Evolutionary conservation across 2,888 invertebrate genomes (phyloP).

Genomic region (Cryptops parisi): DNA sequence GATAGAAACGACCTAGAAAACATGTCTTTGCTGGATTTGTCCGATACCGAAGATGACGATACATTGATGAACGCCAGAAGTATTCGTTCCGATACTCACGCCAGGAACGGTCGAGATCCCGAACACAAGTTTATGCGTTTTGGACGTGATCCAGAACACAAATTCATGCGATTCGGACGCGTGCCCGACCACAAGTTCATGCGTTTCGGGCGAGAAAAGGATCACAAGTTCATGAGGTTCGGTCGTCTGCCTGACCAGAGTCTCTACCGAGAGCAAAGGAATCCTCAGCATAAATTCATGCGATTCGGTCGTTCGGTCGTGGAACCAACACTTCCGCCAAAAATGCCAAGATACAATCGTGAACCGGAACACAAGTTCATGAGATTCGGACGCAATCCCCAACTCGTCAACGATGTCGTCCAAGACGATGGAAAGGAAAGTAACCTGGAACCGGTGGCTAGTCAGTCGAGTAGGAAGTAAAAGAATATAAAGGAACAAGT

Average conservation of each 20-base stretch:
- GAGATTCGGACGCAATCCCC: slow-evolving; percentile 17
- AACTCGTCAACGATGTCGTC: too few relatives aligned
- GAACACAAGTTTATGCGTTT: slow-evolving; percentile 13
- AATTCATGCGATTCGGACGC: slow-evolving; percentile 12
- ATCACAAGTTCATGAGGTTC: slow-evolving; percentile 17
- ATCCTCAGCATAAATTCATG: slow-evolving; percentile 15
- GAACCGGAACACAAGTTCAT: slow-evolving; percentile 12
- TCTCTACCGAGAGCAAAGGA: neutral
- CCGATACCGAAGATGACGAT: too few relatives aligned
- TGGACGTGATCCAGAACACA: slow-evolving; percentile 10
- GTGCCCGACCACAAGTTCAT: slow-evolving; percentile 12
- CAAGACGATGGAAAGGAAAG: too few relatives aligned
- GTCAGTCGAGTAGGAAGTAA: too few relatives aligned
- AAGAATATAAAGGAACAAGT: too few relatives aligned
- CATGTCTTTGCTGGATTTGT: too few relatives aligned
- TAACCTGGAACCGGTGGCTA: too few relatives aligned
- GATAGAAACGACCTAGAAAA: too few relatives aligned
- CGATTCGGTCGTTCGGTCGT: slow-evolving; percentile 13
- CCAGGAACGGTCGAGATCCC: slow-evolving; percentile 8
- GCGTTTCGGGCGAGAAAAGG: slow-evolving; percentile 13
- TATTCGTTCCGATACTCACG: too few relatives aligned
- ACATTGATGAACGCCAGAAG: too few relatives aligned
- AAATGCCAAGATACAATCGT: neutral
- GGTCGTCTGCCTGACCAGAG: slow-evolving; percentile 9
- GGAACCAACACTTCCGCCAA: neutral